Evolutionary conservation across 2,888 invertebrate species (phyloP), one percentile per base, ranked within the genome.

Genomic region (Platypus cylindrus): DNA sequence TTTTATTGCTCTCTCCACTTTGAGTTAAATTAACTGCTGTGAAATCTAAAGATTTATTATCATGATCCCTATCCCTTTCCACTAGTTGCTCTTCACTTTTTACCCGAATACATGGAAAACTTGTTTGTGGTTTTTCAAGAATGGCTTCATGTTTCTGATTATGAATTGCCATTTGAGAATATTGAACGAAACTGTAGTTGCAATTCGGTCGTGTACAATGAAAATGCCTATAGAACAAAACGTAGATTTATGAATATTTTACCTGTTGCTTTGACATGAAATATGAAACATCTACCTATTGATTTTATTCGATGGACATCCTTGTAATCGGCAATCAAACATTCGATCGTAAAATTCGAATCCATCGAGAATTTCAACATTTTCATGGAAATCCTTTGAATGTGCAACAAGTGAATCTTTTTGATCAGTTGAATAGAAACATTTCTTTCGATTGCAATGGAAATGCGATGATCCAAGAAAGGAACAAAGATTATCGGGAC

Each of bases 341-440:
- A 72, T 74, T 32, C 65, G 68, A 54, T 83, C 82, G 58, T 81
- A 90, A 59, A 84, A 85, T 41, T 85, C 81, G 53, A 86, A 91
- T 1, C 86, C 85, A 30, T 87, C 83, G 22, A 84, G 63, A 34
- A 90, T 79, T 47, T 81, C 82, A 26, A 78, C 73, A 47, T 82
- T 75, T 43, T 80, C 80, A 59, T 91, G 90, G 50, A 83, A 84
- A 58, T 89, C 87, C 51, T 82, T 75, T 59, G 84, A 77, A 55
- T 91, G 91, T 48, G 80, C 75, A 39, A 82, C 73, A 48, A 90
- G 71, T 22, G 79, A 73, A 41, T 80, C 77, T 37, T 82, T 76
- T 30, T 78, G 71, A 55, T 86, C 83, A 1, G 84, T 81, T 7
- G 83, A 77, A 51, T 83, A 87, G 53, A 84, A 78, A 56, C 91